Percentiles rank a stretch among this genome's conserved stretches.
phyloP scores from a whole-genome alignment of 2,113 vertebrate species.

The Vulpes lagopus region DNA sequence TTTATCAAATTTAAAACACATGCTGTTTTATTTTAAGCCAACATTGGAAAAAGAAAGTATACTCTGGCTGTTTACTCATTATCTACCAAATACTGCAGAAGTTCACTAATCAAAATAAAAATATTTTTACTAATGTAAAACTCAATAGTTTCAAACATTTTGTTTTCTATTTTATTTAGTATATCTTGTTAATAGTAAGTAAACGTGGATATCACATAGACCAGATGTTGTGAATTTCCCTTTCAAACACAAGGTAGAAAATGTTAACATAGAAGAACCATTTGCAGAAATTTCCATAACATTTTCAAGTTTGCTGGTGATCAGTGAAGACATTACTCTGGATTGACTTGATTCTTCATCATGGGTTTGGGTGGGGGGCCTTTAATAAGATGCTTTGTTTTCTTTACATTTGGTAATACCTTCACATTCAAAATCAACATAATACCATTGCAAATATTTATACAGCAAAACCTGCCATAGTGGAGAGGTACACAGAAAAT shows the following conservation, averaged over 20 bases:
- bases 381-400: neutral
- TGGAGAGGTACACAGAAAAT: neutral
- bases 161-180: neutral
- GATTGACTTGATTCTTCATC: neutral
- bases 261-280: neutral
- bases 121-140: neutral
- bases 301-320: neutral
- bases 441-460: neutral
- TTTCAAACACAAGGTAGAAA: neutral
- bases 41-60: neutral
- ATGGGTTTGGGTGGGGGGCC: accelerated
- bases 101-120: constrained; percentile 13
- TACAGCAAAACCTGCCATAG: neutral
- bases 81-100: neutral
- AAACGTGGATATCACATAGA: neutral
- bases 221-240: neutral
- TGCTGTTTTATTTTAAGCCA: neutral
- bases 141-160: neutral
- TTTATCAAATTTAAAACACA: constrained; percentile 40
- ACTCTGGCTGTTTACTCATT: constrained; percentile 22
- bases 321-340: neutral
- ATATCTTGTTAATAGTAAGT: neutral
- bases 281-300: neutral
- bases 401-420: neutral
- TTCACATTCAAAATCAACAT: neutral